Evolutionary conservation across 2,888 invertebrate genomes (phyloP).

Genomic region (Strigamia transsilvanica): DNA sequence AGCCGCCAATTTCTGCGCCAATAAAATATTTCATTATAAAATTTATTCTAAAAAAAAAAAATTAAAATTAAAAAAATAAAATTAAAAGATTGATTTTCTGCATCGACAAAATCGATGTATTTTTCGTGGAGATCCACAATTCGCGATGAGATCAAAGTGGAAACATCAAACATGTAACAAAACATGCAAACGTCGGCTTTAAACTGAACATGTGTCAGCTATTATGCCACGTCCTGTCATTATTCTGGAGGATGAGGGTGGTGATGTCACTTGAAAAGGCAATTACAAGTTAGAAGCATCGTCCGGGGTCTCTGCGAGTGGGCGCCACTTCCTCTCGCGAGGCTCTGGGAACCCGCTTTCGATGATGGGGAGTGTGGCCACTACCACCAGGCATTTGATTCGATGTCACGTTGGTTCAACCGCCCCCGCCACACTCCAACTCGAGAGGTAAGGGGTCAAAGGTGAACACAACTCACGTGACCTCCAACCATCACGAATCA

Average conservation of each 20-base stretch:
- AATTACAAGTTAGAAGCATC: conserved; percentile 20
- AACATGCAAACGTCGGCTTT: neutral
- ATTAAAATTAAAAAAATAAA: too few relatives aligned
- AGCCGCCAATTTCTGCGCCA: too few relatives aligned
- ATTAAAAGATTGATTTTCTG: too few relatives aligned
- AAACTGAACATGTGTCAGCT: conserved; percentile 6
- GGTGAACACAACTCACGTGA: neutral
- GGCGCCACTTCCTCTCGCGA: conserved; percentile 6
- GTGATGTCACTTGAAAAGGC: conserved; percentile 7
- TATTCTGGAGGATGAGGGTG: conserved; percentile 5
- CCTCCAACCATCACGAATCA: too few relatives aligned
- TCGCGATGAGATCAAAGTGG: too few relatives aligned
- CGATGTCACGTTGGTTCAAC: neutral
- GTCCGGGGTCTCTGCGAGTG: conserved; percentile 20
- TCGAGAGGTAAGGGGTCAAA: conserved; percentile 3
- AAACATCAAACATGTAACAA: neutral
- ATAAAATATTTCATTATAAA: too few relatives aligned
- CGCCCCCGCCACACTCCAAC: neutral
- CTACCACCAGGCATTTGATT: neutral
- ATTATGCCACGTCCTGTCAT: conserved; percentile 20
- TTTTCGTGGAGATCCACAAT: too few relatives aligned
- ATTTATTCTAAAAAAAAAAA: too few relatives aligned
- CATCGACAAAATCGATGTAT: too few relatives aligned
- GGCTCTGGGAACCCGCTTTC: conserved; percentile 12
- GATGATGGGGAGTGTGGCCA: conserved; percentile 11